These are phyloP conservation scores for Eupeodes luniger DNA, from an alignment of 2,888 invertebrate species.

Conservation along the genomic window DNA sequence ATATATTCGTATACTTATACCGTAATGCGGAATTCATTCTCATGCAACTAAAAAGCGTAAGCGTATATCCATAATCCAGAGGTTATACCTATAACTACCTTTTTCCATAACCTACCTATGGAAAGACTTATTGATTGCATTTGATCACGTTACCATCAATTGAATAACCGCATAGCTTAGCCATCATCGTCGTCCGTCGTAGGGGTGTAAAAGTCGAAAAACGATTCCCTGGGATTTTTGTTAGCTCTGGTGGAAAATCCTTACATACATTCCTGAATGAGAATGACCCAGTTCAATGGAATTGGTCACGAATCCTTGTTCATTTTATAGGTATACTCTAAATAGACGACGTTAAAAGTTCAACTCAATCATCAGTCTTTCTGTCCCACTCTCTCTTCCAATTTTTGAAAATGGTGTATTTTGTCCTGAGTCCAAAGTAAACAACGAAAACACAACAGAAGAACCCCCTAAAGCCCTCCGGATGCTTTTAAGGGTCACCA, in stretches of 20 bases:
- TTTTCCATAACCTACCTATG: not conserved
- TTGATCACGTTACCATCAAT: conserved; percentile 67
- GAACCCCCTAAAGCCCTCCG: conserved; percentile 55
- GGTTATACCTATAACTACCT: not conserved
- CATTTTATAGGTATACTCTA: not conserved
- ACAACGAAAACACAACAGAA: conserved; percentile 31
- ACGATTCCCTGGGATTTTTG: conserved; percentile 36
- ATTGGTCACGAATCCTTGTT: conserved; percentile 55
- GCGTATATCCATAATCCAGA: conserved; percentile 2
- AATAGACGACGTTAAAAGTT: conserved; percentile 30
- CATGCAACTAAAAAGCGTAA: conserved; percentile 26
- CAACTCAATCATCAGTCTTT: not conserved
- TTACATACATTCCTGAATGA: conserved; percentile 45
- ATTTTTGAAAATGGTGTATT: not conserved
- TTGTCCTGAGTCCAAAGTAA: conserved; percentile 43
- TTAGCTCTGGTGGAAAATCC: conserved; percentile 19
- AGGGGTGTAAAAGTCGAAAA: conserved; percentile 22
- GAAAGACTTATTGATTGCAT: conserved; percentile 72
- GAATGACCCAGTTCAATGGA: conserved; percentile 68
- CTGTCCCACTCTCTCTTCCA: not conserved
- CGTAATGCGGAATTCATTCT: conserved; percentile 10
- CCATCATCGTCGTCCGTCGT: no score
- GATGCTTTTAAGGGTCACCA: conserved; percentile 75
- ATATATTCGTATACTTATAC: not conserved
- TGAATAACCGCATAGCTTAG: not conserved